These are phyloP conservation scores for Sarcophaga peregrina DNA, from an alignment of 1,140 invertebrate genomes.

Conservation along the genomic window DNA sequence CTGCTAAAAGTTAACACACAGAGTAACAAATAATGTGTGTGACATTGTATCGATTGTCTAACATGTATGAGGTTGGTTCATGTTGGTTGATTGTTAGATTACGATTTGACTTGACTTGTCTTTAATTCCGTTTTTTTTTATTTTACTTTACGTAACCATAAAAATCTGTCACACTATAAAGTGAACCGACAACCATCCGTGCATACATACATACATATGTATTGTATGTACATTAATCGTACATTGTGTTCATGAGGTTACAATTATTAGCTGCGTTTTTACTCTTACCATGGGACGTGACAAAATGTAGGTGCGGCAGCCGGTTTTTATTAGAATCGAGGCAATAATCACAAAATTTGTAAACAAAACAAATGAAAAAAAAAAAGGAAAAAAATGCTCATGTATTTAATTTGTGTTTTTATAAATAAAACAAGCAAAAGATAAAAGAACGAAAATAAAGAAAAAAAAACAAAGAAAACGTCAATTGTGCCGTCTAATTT, in stretches of 20 bases:
- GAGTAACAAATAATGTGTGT: neutral
- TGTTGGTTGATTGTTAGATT: too few species aligned
- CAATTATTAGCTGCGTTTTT: slow-evolving; percentile 16
- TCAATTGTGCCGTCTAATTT: slow-evolving; percentile 26
- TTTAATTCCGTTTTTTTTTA: too few species aligned
- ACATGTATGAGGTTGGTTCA: too few species aligned
- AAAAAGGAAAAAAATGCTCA: neutral
- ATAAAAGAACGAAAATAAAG: neutral
- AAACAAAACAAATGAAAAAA: slow-evolving; percentile 19
- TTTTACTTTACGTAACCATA: too few species aligned
- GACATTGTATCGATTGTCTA: too few species aligned
- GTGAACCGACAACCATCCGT: too few species aligned
- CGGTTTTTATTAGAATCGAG: slow-evolving; percentile 26
- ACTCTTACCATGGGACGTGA: slow-evolving; percentile 12
- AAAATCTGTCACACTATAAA: too few species aligned
- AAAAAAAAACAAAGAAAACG: neutral
- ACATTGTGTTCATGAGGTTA: slow-evolving; percentile 7
- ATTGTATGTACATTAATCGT: neutral
- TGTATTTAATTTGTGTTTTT: neutral
- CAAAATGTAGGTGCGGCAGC: slow-evolving; percentile 26
- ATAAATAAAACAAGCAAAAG: slow-evolving; percentile 24
- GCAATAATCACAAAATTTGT: slow-evolving; percentile 25
- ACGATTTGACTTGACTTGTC: too few species aligned
- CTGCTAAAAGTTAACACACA: neutral
- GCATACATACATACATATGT: too few species aligned